Base-by-base conservation (phyloP, 2,888 invertebrate genomes). In the Cremastobaeus sp. region DNA sequence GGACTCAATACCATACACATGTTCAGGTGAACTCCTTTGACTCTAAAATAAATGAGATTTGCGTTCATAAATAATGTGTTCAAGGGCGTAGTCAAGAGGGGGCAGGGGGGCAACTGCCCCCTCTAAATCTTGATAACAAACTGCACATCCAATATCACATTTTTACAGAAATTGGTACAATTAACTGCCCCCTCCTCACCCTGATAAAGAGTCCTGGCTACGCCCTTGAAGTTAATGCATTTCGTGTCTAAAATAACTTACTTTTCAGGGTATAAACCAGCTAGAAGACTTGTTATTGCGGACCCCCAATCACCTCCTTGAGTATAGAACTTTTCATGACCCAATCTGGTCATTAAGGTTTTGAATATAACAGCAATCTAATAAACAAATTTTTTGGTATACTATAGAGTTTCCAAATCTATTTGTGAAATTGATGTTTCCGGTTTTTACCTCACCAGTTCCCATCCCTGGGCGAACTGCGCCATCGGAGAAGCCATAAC, bases 271-370 rank as follows among this genome's bases (percentile, higher is more conserved):
- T 88, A 91, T 11, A 90, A 80, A 12, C 83, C 82, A 3, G 89
- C 89, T 79, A 92, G 84, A 34, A 84, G 73, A 0, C 84, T 59
- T 0, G 88, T 87, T 32, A 93, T 88, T 0, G 88, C 0, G 4
- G 89, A 77, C 2, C 92, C 92, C 92, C 92, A 92, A 79, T 92
- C 92, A 0, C 92, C 92, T 12, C 92, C 92, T 80, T 92, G 91
- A 0, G 88, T 83, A 78, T 90, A 91, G 79, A 89, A 93, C 73
- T 88, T 88, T 0, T 89, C 77, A 72, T 88, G 88, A 0, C 90
- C 90, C 1, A 93, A 85, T 30, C 90, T 85, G 6, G 83, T 76
- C 92, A 92, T 92, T 18, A 92, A 83, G 77, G 89, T 89, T 39
- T 88, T 87, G 15, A 91, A 85, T 5, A 90, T 76, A 1, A 88